Evolutionary conservation across 2,797 vertebrate genomes (phyloP), one percentile per base, ranked within the genome.

Genomic region (Hozukius guyotensis): DNA sequence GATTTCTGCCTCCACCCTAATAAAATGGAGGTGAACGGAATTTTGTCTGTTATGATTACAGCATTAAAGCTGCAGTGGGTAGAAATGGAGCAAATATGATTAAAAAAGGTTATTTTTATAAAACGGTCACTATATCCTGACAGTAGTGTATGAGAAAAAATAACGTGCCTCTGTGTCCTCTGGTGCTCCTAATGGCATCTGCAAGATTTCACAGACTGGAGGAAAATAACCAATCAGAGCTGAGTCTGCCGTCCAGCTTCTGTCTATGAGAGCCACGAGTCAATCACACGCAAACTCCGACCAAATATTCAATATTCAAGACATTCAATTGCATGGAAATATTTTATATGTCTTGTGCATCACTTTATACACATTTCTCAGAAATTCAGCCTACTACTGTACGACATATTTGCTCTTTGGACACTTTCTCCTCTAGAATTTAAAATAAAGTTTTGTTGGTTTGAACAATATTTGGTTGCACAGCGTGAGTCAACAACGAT

Each of bases 401-500:
- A 25, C 52, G 18, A 75, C 12, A 5, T 38, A 27, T 62, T 69
- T 24, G 42, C 46, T 71, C 32, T 69, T 32, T 72, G 34, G 59
- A 77, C 70, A 55, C 38, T 49, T n/a, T 55, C 6, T 66, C 16
- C 7, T 31, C 5, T 32, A 22, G 16, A 57, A 20, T 24, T 25
- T 64, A 65, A 75, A 71, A 52, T 71, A 57, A 29, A 65, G 63
- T 70, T 49, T 1, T 60, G 25, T 72, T 29, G 22, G 76, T 60
- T 53, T 46, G 13, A 82, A 62, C 16, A 16, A 57, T 59, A 53
- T 68, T 80, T 32, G 31, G 31, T 61, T 31, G 52, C 77, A 72
- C 82, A 74, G 64, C 64, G 16, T 34, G 61, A 36, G n/a, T 72
- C 63, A 60, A 31, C 38, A 38, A 27, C 34, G 31, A 57, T 18